Base-by-base conservation (phyloP, 2,113 vertebrate species). In the Pelecanoides urinatrix region DNA sequence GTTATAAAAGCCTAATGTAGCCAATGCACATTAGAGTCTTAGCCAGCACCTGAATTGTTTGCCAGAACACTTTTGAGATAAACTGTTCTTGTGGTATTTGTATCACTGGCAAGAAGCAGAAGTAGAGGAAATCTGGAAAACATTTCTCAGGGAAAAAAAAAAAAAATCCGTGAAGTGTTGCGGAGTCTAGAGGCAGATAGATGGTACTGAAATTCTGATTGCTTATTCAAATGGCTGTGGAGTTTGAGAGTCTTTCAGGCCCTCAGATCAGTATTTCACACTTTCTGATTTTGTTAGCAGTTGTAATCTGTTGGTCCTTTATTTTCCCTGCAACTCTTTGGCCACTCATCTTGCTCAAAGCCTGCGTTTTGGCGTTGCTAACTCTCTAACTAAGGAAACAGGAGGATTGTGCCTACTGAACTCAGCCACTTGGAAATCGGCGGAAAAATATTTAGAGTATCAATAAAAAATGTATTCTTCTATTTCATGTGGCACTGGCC, bases 31-130 rank as follows among this genome's bases (percentile, higher is more conserved):
- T 10, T 67, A 66, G 47, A 95, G 21, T 59, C 70, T 65, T 85
- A 94, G 91, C 95, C 93, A 96, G 59, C 26, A 75, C 62, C 84
- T 96, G 81, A 86, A 67, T 21, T 95, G 20, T 95, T 95, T 95
- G 91, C 96, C 95, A 97, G 93, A 94, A 93, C 67, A 44, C 94
- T 97, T 97, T 74, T 40, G 77, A 93, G 81, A 95, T 94, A 86
- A 77, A 74, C 75, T 62, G 53, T 76, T 92, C 55, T 73, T 86
- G 80, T 89, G 89, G 73, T 94, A 81, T 94, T 95, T 97, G 76
- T 79, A 58, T 89, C 73, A 66, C 73, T 94, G 92, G 86, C 77
- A 95, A 94, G 70, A 75, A 92, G 80, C 32, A 95, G 83, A 91
- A 94, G 61, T 23, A 89, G 59, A 85, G 71, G 71, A 95, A 94